Base-by-base conservation (phyloP, 2,113 vertebrate species). In the Ceratotherium simum region DNA sequence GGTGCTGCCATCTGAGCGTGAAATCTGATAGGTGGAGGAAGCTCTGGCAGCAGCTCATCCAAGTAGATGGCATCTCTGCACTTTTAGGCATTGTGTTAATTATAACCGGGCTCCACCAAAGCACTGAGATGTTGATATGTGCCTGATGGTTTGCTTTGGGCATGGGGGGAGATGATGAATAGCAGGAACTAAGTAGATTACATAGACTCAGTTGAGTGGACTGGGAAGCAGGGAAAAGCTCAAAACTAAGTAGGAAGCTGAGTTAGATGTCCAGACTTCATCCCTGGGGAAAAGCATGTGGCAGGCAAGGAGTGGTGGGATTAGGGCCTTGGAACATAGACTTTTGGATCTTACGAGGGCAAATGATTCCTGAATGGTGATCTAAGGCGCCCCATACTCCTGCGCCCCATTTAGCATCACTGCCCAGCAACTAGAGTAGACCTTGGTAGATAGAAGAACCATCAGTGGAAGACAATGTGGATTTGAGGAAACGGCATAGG, bases 401-500 rank as follows among this genome's bases (percentile, higher is more conserved):
- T 65, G 17, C 62, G 17, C 9, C 1, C 29, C 21, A 65, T 27
- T 58, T 62, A 88, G 8, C 10, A 31, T 75, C 78, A 58, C 1
- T 94, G 58, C 7, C 70, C 33, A 20, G 27, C 4, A 76, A 62
- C 56, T 87, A 54, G 29, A 48, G 65, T 72, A 11, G 27, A 48
- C 20, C 16, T 69, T 73, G 4, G 2, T 21, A 3, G 25, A 76
- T 9, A 42, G 36, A 93, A 21, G 25, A 60, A 54, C 51, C 51
- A 70, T 87, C 16, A 67, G 13, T 88, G 25, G 56, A 25, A 65
- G 2, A 33, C 23, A 58, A 1, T 36, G 29, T 46, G 14, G 20
- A 42, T 72, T 87, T 97, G 13, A 69, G 16, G 6, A 72, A 97
- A 95, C 90, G 89, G 18, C 9, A 82, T 23, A 93, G 72, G 8